Evolutionary conservation across 2,797 vertebrate genomes (phyloP), one percentile per base, ranked within the genome.

Genomic region (Hirundo rustica): DNA sequence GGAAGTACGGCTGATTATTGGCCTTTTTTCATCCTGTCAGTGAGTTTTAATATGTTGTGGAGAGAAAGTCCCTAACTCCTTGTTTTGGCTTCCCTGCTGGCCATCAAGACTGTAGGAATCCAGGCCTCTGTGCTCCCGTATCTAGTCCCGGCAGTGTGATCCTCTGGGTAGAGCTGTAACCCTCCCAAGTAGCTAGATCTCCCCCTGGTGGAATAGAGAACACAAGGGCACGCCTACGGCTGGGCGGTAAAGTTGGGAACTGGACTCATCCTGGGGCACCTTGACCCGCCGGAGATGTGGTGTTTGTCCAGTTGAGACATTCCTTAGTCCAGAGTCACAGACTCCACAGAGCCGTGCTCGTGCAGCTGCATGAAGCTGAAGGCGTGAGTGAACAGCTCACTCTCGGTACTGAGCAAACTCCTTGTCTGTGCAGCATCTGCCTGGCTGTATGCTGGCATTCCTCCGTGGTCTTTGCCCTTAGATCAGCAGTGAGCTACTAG

Each of bases 131-230:
- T 55, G 23, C 40, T 48, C 58, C 13, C 10, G 60, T 23, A 30
- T 61, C 38, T 23, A 11, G 21, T 42, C 51, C 45, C 0, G 7
- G 36, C 34, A 7, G 2, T n/a, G 42, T 14, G 32, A 60, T 93
- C 8, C 36, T 48, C 18, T 10, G 30, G 54, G 50, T 72, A 9
- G 44, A 75, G 51, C 55, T 42, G 42, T n/a, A 85, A 25, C 53
- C 54, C 25, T 92, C 82, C 53, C 25, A 5, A 95, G 74, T 54
- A 74, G 57, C 88, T 94, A 83, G 44, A 91, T 92, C 96, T 94
- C 96, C 97, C 95, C 94, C 96, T 97, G 82, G 76, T 95, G 96
- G 96, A 87, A 47, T 21, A 64, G 44, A 42, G 55, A 68, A 55
- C 74, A 70, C 92, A 27, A 81, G 66, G 70, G 70, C 83, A 62